Base-by-base conservation (phyloP, 2,797 vertebrate genomes). In the Salmo trutta region DNA sequence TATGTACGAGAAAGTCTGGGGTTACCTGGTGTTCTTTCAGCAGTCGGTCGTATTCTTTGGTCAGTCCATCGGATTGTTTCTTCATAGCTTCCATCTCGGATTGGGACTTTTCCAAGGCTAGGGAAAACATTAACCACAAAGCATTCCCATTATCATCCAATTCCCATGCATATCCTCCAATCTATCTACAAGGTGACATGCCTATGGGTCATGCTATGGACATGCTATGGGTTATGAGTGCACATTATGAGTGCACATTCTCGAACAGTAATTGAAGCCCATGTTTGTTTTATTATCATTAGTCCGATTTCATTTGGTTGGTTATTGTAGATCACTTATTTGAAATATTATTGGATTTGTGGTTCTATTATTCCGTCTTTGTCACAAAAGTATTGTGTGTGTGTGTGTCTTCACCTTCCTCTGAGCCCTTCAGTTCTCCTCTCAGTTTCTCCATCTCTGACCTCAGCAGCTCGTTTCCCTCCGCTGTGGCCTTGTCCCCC, bases 1-100 rank as follows among this genome's bases (percentile, higher is more conserved):
- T 56, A 21, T 59, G 17, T 56, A 5, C 6, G 59, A 64, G 21
- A 8, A 14, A 1, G 10, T 19, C 21, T 21, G 59, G 24, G 21
- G 21, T 21, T 64, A 64, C 87, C 78, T 95, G 93, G 75, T 96
- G 95, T 86, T 97, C 95, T 78, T 89, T 93, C 79, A 97, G 81
- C 87, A 99, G 94, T 69, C 88, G 81, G 82, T 98, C 95, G 0
- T 99, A 99, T 76, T 99, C 97, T 86, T 92, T 94, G 78, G 86
- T 91, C 41, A 99, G 93, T 27, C 91, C 87, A 8, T 96, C 96
- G 31, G 87, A 94, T 81, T 97, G 95, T 51, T 91, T 95, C 92
- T 94, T 96, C 90, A 96, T 88, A 14, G 83, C 79, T 67, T 88
- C 87, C 3, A 92, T 86, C 77, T 97, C 96, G 16, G 84, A 86